phyloP scores from a whole-genome alignment of 2,888 invertebrate genomes.

The Hydroisotoma schaefferi region DNA sequence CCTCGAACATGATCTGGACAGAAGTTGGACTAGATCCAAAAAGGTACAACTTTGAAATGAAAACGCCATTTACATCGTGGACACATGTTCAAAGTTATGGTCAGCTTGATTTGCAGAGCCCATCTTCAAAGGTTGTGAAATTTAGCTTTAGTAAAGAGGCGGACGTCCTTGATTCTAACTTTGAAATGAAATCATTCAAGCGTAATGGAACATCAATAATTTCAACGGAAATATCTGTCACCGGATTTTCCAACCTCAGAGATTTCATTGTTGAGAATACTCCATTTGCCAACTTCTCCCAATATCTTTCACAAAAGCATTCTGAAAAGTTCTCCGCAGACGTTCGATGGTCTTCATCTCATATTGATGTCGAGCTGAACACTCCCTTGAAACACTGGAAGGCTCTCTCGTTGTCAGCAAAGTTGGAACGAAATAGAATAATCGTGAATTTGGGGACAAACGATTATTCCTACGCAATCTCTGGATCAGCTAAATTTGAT shows the following conservation, averaged over 20 bases:
- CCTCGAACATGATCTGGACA: constrained; percentile 16
- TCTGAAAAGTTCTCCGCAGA: constrained; percentile 23
- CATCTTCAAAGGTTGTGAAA: constrained; percentile 19
- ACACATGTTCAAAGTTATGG: constrained; percentile 24
- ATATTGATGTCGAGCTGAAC: constrained; percentile 30
- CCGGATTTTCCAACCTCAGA: constrained; percentile 22
- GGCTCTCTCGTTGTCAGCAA: constrained; percentile 29
- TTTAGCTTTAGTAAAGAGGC: constrained; percentile 23
- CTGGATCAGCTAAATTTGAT: neutral
- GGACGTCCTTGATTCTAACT: constrained; percentile 22
- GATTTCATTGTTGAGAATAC: constrained; percentile 11
- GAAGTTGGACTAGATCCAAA: constrained; percentile 34
- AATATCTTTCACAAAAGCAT: constrained; percentile 10
- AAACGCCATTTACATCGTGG: constrained; percentile 42
- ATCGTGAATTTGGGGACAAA: neutral
- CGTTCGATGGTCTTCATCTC: constrained; percentile 23
- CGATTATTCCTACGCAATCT: neutral
- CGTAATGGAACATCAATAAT: constrained; percentile 21
- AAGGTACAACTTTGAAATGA: constrained; percentile 27
- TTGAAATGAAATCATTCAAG: constrained; percentile 26
- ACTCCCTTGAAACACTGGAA: constrained; percentile 45
- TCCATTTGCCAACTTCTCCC: constrained; percentile 5
- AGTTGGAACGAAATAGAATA: constrained; percentile 28
- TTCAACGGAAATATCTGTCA: constrained; percentile 19
- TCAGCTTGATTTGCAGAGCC: constrained; percentile 17